These are phyloP conservation scores for Limanda limanda DNA, from an alignment of 2,113 vertebrate genomes.

Conservation along the genomic window DNA sequence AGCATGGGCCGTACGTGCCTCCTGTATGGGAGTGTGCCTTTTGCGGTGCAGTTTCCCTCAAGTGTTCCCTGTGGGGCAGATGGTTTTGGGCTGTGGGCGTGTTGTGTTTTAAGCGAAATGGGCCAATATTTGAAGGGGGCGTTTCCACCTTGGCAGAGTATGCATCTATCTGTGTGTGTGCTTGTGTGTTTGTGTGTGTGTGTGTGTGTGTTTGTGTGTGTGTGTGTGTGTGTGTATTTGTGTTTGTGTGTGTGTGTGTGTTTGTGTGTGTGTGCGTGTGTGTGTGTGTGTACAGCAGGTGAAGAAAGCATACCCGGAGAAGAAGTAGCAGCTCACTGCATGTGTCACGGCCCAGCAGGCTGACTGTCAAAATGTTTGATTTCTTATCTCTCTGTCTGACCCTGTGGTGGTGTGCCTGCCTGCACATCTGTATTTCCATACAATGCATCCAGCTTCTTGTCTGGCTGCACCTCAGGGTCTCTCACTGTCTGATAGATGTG, in stretches of 20 bases:
- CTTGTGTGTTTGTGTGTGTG: constrained; percentile 6
- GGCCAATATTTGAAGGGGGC: constrained; percentile 33
- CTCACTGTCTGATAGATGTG: constrained; percentile 20
- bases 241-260: constrained; percentile 14
- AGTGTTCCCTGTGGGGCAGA: constrained; percentile 29
- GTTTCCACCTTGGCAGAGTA: constrained; percentile 46
- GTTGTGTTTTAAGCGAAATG: constrained; percentile 25
- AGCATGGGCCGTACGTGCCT: constrained; percentile 44
- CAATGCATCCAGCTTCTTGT: constrained; percentile 22
- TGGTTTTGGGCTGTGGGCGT: constrained; percentile 14
- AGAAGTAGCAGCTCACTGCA: constrained; percentile 42
- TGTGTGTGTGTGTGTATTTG: constrained; percentile 7
- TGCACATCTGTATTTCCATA: constrained; percentile 29
- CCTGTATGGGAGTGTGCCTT: constrained; percentile 30
- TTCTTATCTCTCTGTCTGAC: constrained; percentile 54
- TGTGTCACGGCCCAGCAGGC: constrained; percentile 52
- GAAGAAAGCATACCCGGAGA: constrained; percentile 36
- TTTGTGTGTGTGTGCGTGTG: constrained; percentile 33
- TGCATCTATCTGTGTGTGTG: neutral
- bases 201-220: constrained; percentile 8
- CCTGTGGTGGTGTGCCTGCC: constrained; percentile 33
- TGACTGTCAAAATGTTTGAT: constrained; percentile 60
- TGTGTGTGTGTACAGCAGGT: constrained; percentile 56
- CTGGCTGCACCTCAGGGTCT: constrained; percentile 9
- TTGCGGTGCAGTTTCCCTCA: constrained; percentile 36